Evolutionary conservation across 2,113 vertebrate species (phyloP).

Genomic region (Carollia perspicillata): DNA sequence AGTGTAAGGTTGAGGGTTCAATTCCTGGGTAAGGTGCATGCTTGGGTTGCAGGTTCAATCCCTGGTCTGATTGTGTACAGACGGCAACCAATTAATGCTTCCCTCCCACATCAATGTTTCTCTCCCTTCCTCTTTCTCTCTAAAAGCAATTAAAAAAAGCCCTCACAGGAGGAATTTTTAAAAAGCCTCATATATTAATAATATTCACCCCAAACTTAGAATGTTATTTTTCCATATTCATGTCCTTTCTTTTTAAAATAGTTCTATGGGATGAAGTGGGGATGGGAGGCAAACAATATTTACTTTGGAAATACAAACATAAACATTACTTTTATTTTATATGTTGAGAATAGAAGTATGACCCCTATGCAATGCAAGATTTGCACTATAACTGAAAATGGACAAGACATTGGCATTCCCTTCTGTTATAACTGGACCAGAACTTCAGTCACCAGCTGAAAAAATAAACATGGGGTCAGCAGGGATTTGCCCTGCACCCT

Average conservation of each 20-base stretch:
- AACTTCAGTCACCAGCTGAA: conserved; percentile 69
- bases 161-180: too few relatives aligned
- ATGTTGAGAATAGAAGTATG: conserved; percentile 47
- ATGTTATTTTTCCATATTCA: neutral
- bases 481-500: conserved; percentile 28
- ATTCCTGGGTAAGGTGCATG: too few relatives aligned
- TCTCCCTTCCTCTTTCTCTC: too few relatives aligned
- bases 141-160: too few relatives aligned
- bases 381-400: conserved; percentile 38
- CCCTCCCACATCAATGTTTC: too few relatives aligned
- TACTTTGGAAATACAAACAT: conserved; percentile 58
- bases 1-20: too few relatives aligned
- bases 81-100: too few relatives aligned
- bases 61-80: too few relatives aligned
- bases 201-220: neutral
- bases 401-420: conserved; percentile 18
- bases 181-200: neutral
- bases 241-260: conserved; percentile 46
- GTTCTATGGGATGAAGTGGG: neutral
- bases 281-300: conserved; percentile 26
- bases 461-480: conserved; percentile 65
- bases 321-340: conserved; percentile 57
- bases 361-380: conserved; percentile 38
- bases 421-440: conserved; percentile 60
- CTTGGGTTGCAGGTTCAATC: too few relatives aligned